A percentile compares a stretch with the other conserved stretches of the same genome.
Evolutionary conservation across 2,888 invertebrate species (phyloP).

Genomic region (Phaonia tiefii): DNA sequence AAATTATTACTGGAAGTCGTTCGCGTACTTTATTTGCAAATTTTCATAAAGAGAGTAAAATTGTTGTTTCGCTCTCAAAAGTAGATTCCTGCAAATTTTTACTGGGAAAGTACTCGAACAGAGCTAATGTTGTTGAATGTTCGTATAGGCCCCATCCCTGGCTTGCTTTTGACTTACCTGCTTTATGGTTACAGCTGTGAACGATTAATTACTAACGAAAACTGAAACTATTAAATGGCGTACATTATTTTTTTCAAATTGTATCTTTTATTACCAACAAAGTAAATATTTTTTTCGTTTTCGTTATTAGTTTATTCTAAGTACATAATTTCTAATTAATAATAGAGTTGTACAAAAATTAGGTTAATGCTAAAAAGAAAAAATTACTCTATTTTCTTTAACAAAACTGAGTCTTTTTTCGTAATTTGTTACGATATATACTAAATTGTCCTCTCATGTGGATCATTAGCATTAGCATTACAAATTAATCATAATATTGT

Average conservation of each 20-base stretch:
- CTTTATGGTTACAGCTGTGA: background rate
- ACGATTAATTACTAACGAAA: constrained; percentile 47
- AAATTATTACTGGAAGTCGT: too few relatives aligned
- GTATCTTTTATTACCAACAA: too few relatives aligned
- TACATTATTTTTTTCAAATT: too few relatives aligned
- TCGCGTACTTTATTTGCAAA: too few relatives aligned
- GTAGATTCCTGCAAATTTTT: too few relatives aligned
- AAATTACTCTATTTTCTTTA: background rate
- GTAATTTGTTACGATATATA: background rate
- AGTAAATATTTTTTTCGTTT: too few relatives aligned
- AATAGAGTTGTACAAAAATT: background rate
- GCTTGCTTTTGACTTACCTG: constrained; percentile 12
- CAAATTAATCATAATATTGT: constrained; percentile 12
- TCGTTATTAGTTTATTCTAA: constrained; percentile 3
- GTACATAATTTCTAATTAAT: constrained; percentile 46
- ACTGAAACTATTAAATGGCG: constrained; percentile 40
- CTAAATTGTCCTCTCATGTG: background rate
- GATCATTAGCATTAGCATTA: too few relatives aligned
- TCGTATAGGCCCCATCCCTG: too few relatives aligned
- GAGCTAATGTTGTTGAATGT: too few relatives aligned
- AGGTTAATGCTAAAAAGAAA: background rate
- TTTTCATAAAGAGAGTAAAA: too few relatives aligned
- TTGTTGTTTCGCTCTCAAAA: too few relatives aligned
- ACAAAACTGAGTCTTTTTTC: constrained; percentile 9
- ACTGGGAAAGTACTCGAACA: too few relatives aligned